Conservation (phyloP, 2,888 invertebrate species). For the Phyllotreta striolata region DNA sequence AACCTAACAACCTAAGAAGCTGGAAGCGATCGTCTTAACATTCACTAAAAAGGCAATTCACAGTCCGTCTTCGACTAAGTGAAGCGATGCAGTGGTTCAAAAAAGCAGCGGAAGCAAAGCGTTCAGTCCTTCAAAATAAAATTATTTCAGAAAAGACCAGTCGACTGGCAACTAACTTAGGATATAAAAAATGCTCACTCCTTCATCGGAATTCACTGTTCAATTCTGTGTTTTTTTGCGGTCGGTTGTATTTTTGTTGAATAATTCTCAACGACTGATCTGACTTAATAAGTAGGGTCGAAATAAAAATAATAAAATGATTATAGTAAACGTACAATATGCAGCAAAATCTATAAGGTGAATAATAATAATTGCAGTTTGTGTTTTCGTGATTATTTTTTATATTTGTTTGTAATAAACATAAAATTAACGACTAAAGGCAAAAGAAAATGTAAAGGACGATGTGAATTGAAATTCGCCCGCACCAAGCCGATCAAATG, state of each 20-base stretch:
- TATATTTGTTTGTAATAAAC: slow-evolving; percentile 40
- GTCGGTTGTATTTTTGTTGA: slow-evolving; percentile 29
- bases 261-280: slow-evolving; percentile 57
- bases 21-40: slow-evolving; percentile 31
- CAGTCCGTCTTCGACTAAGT: slow-evolving; percentile 40
- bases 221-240: slow-evolving; percentile 25
- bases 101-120: slow-evolving; percentile 56
- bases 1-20: slow-evolving; percentile 27
- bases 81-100: slow-evolving; percentile 53
- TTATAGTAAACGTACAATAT: slow-evolving; percentile 49
- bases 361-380: slow-evolving; percentile 57
- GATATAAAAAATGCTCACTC: slow-evolving; percentile 20
- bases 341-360: slow-evolving; percentile 62
- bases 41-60: slow-evolving; percentile 44
- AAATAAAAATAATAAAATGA: slow-evolving; percentile 42
- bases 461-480: slow-evolving; percentile 23
- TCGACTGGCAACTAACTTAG: slow-evolving; percentile 70
- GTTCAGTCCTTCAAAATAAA: slow-evolving; percentile 52
- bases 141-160: slow-evolving; percentile 77
- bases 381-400: slow-evolving; percentile 58
- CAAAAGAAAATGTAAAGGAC: slow-evolving; percentile 45
- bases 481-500: slow-evolving; percentile 4
- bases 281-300: slow-evolving; percentile 48
- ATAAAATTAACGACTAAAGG: slow-evolving; percentile 56
- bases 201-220: background rate